These are phyloP conservation scores for Pseudocheirus occidentalis DNA, from an alignment of 2,797 vertebrate species.

Conservation along the genomic window DNA sequence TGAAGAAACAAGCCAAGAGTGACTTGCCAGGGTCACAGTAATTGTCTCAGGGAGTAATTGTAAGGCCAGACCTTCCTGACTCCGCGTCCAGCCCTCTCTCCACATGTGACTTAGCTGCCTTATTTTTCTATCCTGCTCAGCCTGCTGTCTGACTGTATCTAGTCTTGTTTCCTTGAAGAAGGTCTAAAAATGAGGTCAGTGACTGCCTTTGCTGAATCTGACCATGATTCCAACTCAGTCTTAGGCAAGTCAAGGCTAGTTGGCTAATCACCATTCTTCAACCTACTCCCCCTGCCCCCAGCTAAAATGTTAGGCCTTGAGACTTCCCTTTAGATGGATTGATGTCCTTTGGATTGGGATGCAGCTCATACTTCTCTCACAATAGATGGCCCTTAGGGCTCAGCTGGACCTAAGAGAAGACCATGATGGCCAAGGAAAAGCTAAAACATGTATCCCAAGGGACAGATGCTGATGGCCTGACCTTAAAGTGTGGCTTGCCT, in stretches of 20 bases:
- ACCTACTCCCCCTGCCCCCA: neutral
- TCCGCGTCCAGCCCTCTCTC: neutral
- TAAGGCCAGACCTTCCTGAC: neutral
- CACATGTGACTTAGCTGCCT: neutral
- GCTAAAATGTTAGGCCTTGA: neutral
- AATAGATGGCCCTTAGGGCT: neutral
- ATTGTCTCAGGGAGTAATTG: neutral
- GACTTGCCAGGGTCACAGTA: neutral
- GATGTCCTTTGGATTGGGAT: neutral
- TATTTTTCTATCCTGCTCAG: neutral
- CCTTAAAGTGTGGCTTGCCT: neutral
- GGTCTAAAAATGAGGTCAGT: neutral
- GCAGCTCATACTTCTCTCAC: no score
- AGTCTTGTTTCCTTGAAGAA: neutral
- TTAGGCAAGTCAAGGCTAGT: neutral
- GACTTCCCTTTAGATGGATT: neutral
- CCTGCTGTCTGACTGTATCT: neutral
- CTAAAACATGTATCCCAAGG: accelerated
- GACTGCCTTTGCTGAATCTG: neutral
- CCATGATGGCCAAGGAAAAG: accelerated
- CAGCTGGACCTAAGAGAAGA: neutral
- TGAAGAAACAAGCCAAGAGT: neutral
- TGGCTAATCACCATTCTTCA: neutral
- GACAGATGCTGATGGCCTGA: neutral
- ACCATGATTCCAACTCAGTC: accelerated